Evolutionary conservation across 23 tunicate genomes (phyloP).

Genomic region (Halocynthia roretzi): DNA sequence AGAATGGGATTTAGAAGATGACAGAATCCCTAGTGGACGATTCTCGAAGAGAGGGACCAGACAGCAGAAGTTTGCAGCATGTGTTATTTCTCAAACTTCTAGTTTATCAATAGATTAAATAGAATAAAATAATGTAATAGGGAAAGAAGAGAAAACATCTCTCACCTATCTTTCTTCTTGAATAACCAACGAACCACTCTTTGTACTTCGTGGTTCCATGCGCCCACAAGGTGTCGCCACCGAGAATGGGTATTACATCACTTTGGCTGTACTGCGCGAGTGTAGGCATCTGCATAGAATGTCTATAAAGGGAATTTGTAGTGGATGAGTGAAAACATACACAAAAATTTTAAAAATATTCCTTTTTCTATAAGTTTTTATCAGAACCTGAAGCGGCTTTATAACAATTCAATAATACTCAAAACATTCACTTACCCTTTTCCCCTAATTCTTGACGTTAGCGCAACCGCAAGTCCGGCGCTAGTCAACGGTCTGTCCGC

Average conservation of each 20-base stretch:
- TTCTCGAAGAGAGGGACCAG: no score
- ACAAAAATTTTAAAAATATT: no score
- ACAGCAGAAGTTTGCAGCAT: no score
- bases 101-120: no score
- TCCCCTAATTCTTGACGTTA: slow-evolving; percentile 20
- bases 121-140: neutral
- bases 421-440: slow-evolving; percentile 10
- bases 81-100: no score
- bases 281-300: slow-evolving; percentile 2
- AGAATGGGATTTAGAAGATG: neutral
- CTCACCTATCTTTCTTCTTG: slow-evolving; percentile 46
- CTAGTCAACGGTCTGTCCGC: slow-evolving; percentile 7
- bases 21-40: neutral
- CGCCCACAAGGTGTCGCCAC: slow-evolving; percentile 28
- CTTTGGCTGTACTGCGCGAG: slow-evolving; percentile 21
- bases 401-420: no score
- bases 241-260: slow-evolving; percentile 44
- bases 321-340: neutral
- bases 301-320: neutral
- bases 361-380: no score
- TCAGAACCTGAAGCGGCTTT: no score
- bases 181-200: slow-evolving; percentile 54
- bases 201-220: slow-evolving; percentile 35
- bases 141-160: neutral
- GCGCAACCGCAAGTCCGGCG: slow-evolving; percentile 6